These are phyloP conservation scores for Thecophora atra DNA, from an alignment of 2,888 invertebrate species.

Conservation along the genomic window DNA sequence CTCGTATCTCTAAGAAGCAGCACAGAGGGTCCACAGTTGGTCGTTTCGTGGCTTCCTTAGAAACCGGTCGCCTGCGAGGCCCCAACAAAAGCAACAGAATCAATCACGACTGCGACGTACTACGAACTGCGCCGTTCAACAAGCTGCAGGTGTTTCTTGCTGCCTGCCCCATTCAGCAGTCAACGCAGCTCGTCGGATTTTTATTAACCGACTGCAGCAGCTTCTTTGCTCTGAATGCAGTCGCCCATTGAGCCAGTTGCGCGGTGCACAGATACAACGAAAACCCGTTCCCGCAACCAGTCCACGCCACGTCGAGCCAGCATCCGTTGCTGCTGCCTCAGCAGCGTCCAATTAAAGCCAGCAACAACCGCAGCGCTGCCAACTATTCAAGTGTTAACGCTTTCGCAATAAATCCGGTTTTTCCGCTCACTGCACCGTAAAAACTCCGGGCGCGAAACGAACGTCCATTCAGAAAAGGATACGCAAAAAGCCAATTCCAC, in stretches of 20 bases:
- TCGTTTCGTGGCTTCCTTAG: conserved; percentile 52
- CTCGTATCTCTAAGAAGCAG: not conserved
- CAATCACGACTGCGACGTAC: conserved; percentile 9
- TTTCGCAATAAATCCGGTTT: conserved; percentile 30
- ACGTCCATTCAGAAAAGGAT: not conserved
- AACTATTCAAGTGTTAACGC: conserved; percentile 30
- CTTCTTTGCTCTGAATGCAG: conserved; percentile 25
- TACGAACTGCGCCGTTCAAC: conserved; percentile 1
- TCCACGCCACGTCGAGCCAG: not conserved
- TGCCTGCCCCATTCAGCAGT: not conserved
- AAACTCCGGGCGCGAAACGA: not conserved
- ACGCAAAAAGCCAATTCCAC: conserved; percentile 23
- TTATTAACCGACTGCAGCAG: not conserved
- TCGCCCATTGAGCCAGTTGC: conserved; percentile 20
- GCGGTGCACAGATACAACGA: conserved; percentile 1
- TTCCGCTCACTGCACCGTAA: not conserved
- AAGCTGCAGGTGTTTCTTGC: conserved; percentile 34
- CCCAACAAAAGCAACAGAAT: conserved; percentile 28
- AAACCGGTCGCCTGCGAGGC: conserved; percentile 54
- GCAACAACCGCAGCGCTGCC: not conserved
- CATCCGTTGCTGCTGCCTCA: not conserved
- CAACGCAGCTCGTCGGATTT: conserved; percentile 19
- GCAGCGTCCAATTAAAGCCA: conserved; percentile 11
- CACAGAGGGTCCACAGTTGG: not conserved
- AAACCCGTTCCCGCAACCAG: conserved; percentile 24